Evolutionary conservation across 2,797 vertebrate species (phyloP).

Genomic region (Coregonus suidteri): DNA sequence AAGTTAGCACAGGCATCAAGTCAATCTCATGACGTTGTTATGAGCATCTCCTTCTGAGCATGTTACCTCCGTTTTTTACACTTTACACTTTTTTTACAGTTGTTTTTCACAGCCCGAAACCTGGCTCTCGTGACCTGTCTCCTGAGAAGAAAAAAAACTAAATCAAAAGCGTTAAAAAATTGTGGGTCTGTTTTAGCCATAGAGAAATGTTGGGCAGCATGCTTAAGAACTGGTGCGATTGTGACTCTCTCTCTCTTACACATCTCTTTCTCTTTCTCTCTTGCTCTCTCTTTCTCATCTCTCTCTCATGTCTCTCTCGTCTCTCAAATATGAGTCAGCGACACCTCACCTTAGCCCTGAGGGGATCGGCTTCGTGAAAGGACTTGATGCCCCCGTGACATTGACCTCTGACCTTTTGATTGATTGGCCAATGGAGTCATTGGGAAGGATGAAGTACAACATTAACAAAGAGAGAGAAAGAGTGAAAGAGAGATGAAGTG

Average conservation of each 20-base stretch:
- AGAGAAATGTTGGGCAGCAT: conserved; percentile 46
- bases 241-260: conserved; percentile 33
- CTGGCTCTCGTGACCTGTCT: conserved; percentile 33
- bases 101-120: conserved; percentile 14
- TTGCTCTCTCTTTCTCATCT: not conserved
- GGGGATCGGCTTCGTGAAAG: conserved; percentile 43
- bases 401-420: conserved; percentile 43
- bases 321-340: conserved; percentile 31
- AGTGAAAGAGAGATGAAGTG: conserved; percentile 7
- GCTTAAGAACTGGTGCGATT: conserved; percentile 40
- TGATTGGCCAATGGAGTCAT: not conserved
- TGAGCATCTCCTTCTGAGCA: not conserved
- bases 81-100: not conserved
- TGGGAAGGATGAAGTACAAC: conserved; percentile 12
- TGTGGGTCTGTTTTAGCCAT: conserved; percentile 54
- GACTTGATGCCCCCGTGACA: conserved; percentile 16
- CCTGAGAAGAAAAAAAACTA: conserved; percentile 39
- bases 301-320: not conserved
- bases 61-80: no score
- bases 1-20: not conserved
- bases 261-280: not conserved
- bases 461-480: not conserved
- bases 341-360: conserved; percentile 45
- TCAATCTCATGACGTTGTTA: not conserved
- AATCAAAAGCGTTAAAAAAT: conserved; percentile 47